Evolutionary conservation across 2,888 invertebrate genomes (phyloP).

Genomic region (Thysanoteuthis rhombus): DNA sequence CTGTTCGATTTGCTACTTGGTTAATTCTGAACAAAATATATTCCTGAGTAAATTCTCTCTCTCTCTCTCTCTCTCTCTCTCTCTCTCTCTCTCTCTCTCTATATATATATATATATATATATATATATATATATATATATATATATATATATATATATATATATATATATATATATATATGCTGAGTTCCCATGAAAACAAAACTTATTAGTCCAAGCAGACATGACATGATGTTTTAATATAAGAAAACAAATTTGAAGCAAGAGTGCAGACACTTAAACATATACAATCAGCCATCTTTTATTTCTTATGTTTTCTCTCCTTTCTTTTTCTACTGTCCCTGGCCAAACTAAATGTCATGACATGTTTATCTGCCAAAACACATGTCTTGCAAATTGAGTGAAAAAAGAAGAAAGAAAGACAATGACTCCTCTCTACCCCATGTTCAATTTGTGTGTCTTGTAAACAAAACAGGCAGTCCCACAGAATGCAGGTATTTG

Average conservation of each 20-base stretch:
- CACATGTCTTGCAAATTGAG: background rate
- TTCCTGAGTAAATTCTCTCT: too few relatives aligned
- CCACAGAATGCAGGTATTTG: background rate
- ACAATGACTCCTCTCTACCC: background rate
- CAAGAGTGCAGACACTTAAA: background rate
- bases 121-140: too few relatives aligned
- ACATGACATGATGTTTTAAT: background rate
- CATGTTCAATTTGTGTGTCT: background rate
- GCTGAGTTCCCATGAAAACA: background rate
- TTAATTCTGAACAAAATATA: too few relatives aligned
- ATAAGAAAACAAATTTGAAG: background rate
- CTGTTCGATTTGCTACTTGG: too few relatives aligned
- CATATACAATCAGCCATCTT: background rate
- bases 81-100: too few relatives aligned
- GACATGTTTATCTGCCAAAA: background rate
- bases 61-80: too few relatives aligned
- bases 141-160: too few relatives aligned
- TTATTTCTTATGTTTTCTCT: background rate
- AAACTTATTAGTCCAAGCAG: background rate
- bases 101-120: too few relatives aligned
- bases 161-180: background rate
- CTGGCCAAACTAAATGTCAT: background rate
- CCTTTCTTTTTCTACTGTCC: background rate
- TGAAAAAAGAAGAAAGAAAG: background rate
- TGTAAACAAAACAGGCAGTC: background rate